Base-by-base conservation (phyloP, 2,888 invertebrate genomes). In the Shargacucullia verbasci region DNA sequence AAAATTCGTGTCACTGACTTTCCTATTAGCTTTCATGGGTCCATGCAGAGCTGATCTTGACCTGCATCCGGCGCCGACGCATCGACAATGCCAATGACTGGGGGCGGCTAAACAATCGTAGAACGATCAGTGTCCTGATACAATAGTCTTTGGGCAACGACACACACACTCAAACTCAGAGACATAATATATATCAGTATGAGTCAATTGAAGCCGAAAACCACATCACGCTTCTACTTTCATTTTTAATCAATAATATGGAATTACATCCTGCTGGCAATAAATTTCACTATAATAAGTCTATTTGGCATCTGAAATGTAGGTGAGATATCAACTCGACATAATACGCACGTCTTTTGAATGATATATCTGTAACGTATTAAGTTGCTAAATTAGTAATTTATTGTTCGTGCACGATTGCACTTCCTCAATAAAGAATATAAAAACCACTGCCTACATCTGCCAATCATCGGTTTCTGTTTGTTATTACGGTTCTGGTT, bases 1-100 rank as follows among this genome's bases (percentile, higher is more conserved):
- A 91, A 93, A 92, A 92, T 90, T 90, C 84, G 92, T 91, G 91
- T 92, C 91, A 87, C 87, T 86, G 85, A 85, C 90, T 91, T 91
- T 91, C 90, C 91, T 89, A 84, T 82, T 85, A 80, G 83, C 83
- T 85, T 83, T 86, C 82, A 76, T 83, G 81, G 79, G 80, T 78
- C 78, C 78, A 75, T 80, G 78, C 76, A 79, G 77, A 69, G 75
- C 64, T 82, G 86, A 81, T 82, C 83, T 82, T 89, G 90, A 88
- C 89, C 89, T 76, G 76, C 77, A 86, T 89, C 80, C 60, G 31
- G 56, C 39, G 68, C 80, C 60, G 31, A 53, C 39, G 68, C 77
- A 76, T 75, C 71, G 67, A 72, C 59, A 67, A 65, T 71, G 65
- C 65, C 70, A 70, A 73, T 52, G 53, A 63, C 55, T 57, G 56